These are phyloP conservation scores for Drosophila hamatofila DNA, from an alignment of 2,888 invertebrate species.

Conservation along the genomic window DNA sequence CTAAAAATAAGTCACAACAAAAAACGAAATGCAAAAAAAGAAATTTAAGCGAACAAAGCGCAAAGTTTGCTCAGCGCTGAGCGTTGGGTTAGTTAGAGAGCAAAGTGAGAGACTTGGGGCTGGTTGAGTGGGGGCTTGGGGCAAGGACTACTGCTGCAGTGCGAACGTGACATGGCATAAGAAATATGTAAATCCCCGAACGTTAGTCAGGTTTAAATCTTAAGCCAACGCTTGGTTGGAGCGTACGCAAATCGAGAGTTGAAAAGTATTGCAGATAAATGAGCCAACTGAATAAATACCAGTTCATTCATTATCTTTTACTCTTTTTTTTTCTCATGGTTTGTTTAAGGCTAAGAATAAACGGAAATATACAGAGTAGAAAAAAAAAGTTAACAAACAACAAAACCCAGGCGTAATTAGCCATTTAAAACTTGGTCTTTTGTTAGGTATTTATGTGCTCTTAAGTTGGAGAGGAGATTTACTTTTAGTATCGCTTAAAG, in stretches of 20 bases:
- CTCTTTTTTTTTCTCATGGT: neutral
- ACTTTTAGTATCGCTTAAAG: rapidly evolving
- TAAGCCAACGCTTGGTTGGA: slow-evolving; percentile 45
- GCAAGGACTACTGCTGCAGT: slow-evolving; percentile 42
- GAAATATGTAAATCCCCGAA: slow-evolving; percentile 62
- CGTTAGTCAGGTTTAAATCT: slow-evolving; percentile 65
- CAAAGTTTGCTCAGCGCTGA: slow-evolving; percentile 34
- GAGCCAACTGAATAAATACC: slow-evolving; percentile 38
- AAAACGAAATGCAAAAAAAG: slow-evolving; percentile 16
- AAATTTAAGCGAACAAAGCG: slow-evolving; percentile 19
- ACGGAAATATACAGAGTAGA: neutral
- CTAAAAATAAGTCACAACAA: slow-evolving; percentile 73
- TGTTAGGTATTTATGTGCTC: neutral
- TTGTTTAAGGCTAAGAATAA: neutral
- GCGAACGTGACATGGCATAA: slow-evolving; percentile 63
- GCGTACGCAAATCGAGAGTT: slow-evolving; percentile 56
- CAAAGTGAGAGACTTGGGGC: too few relatives aligned
- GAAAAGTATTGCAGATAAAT: slow-evolving; percentile 58
- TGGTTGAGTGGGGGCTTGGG: neutral
- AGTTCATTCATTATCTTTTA: slow-evolving; percentile 18
- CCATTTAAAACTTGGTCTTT: neutral
- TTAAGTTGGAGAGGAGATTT: too few relatives aligned
- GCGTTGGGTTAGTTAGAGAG: neutral
- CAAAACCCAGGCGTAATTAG: neutral
- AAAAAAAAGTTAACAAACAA: neutral